These are phyloP conservation scores for Stomatorhinus ivindoensis DNA, from an alignment of 2,113 vertebrate species.

Conservation along the genomic window DNA sequence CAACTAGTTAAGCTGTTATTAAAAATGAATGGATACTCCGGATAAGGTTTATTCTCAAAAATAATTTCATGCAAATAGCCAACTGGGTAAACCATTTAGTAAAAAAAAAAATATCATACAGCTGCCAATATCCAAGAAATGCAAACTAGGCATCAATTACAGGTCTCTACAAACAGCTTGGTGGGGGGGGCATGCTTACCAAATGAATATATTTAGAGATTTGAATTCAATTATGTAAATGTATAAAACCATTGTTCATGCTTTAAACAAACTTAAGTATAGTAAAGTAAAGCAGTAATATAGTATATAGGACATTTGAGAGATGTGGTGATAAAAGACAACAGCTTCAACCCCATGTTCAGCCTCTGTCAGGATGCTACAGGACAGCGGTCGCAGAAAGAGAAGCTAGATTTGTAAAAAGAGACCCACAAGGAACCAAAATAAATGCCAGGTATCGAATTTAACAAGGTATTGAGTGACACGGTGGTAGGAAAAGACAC, in stretches of 20 bases:
- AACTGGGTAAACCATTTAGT: background rate
- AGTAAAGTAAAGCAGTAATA: background rate
- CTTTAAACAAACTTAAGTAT: background rate
- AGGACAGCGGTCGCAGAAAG: conserved; percentile 24
- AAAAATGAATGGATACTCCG: background rate
- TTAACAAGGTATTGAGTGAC: conserved; percentile 42
- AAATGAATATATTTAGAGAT: background rate
- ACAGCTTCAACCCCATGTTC: conserved; percentile 26
- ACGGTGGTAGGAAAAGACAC: conserved; percentile 34
- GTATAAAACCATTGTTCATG: background rate
- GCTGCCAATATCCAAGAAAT: background rate
- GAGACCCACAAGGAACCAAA: conserved; percentile 31
- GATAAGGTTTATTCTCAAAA: background rate
- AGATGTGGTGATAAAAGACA: background rate
- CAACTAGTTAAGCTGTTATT: background rate
- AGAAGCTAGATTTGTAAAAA: conserved; percentile 42
- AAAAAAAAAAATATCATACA: background rate
- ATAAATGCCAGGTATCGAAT: conserved; percentile 25
- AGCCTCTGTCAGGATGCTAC: conserved; percentile 35
- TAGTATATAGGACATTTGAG: background rate
- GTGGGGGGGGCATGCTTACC: background rate
- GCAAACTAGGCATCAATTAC: background rate
- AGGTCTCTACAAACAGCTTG: background rate
- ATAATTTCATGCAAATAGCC: background rate
- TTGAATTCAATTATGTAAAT: background rate